Percentiles rank a stretch among this genome's conserved stretches.
Conservation (phyloP, 2,113 vertebrate genomes). For the Engystomops pustulosus region DNA sequence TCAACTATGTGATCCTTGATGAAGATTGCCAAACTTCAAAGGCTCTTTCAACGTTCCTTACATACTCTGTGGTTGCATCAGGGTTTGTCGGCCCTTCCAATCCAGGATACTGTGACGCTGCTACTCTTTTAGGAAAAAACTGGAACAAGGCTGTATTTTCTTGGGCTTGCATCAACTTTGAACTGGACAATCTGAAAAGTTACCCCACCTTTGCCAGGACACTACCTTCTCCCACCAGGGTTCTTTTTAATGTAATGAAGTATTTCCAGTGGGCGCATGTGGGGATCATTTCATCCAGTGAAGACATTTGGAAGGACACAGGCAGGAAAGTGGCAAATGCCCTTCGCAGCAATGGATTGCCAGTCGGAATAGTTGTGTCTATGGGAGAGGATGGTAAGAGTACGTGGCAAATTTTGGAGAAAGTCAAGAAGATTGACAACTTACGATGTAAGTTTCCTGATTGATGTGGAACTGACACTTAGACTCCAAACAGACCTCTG, state of each 20-base stretch:
- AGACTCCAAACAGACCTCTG: too few species aligned
- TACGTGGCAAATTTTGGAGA: conserved; percentile 71
- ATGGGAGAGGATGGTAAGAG: conserved; percentile 70
- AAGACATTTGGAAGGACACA: conserved; percentile 78
- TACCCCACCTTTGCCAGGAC: conserved; percentile 75
- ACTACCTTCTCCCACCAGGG: conserved; percentile 72
- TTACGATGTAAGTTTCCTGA: conserved; percentile 70
- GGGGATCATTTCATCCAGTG: conserved; percentile 75
- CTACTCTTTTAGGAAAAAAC: conserved; percentile 77
- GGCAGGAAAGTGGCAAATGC: conserved; percentile 74
- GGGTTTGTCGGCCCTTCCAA: conserved; percentile 76
- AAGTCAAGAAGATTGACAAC: conserved; percentile 70
- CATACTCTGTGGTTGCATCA: conserved; percentile 72
- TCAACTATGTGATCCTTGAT: conserved; percentile 76
- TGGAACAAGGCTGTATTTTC: conserved; percentile 81
- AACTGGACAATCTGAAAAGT: conserved; percentile 70
- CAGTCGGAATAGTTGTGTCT: conserved; percentile 70
- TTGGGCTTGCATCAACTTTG: conserved; percentile 75
- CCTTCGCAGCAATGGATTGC: conserved; percentile 73
- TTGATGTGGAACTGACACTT: too few species aligned
- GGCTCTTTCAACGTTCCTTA: conserved; percentile 72
- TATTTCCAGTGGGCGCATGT: conserved; percentile 80
- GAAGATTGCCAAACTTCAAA: conserved; percentile 79
- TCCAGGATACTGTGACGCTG: conserved; percentile 79
- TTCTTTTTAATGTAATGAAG: conserved; percentile 72